These are phyloP conservation scores for Acanthurus tractus DNA, from an alignment of 2,797 vertebrate genomes.

Conservation along the genomic window DNA sequence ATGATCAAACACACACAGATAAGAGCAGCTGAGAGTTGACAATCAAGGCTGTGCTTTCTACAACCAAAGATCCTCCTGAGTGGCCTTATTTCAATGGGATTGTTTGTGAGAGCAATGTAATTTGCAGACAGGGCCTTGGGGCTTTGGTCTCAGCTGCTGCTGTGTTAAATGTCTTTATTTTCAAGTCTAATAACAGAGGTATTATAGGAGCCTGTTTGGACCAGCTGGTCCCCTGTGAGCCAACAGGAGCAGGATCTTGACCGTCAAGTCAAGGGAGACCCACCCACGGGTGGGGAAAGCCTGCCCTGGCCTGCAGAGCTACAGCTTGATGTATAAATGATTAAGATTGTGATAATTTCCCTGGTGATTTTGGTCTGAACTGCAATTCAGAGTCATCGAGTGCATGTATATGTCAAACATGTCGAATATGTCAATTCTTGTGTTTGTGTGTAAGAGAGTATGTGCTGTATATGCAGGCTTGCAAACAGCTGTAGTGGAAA, in stretches of 20 bases:
- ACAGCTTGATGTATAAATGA: slow-evolving; percentile 58
- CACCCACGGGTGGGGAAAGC: slow-evolving; percentile 23
- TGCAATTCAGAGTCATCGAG: slow-evolving; percentile 19
- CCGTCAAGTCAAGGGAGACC: slow-evolving; percentile 58
- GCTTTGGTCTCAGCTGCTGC: slow-evolving; percentile 74
- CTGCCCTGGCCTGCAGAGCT: slow-evolving; percentile 49
- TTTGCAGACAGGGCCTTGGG: slow-evolving; percentile 73
- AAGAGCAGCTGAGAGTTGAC: slow-evolving; percentile 27
- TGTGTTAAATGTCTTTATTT: slow-evolving; percentile 76
- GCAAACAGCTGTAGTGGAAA: slow-evolving; percentile 14
- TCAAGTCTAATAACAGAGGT: slow-evolving; percentile 69
- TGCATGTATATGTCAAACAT: slow-evolving; percentile 18
- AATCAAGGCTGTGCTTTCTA: slow-evolving; percentile 29
- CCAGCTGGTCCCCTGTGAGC: slow-evolving; percentile 72
- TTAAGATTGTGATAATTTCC: slow-evolving; percentile 56
- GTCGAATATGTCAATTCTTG: background rate
- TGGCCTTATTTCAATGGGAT: slow-evolving; percentile 69
- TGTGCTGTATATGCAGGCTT: background rate
- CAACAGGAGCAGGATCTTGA: slow-evolving; percentile 53
- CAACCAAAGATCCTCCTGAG: slow-evolving; percentile 42
- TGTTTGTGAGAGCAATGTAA: slow-evolving; percentile 74
- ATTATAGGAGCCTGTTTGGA: slow-evolving; percentile 60
- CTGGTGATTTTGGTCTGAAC: slow-evolving; percentile 21
- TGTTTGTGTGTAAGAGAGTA: background rate
- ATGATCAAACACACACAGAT: slow-evolving; percentile 7